Percentiles rank a stretch among this genome's conserved stretches.
Conservation (phyloP, 2,888 invertebrate genomes). For the Trachelus tabidus region DNA sequence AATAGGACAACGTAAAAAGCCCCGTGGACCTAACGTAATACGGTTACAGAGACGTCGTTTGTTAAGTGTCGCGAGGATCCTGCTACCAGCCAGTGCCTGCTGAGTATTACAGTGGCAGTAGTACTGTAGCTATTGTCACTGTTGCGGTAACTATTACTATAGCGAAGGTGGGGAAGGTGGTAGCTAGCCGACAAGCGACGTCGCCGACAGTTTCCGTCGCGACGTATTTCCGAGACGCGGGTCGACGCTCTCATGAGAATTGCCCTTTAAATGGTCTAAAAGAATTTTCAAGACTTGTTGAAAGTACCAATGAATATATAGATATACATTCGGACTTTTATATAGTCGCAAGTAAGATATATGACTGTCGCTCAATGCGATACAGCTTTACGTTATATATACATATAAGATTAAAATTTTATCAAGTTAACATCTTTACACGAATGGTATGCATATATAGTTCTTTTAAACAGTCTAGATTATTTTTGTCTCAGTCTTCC, state of each 20-base stretch:
- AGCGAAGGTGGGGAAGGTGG: background rate
- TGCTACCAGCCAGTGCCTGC: constrained; percentile 7
- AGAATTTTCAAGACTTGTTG: background rate
- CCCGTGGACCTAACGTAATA: constrained; percentile 4
- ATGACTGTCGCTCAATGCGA: background rate
- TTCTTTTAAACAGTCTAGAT: too few relatives aligned
- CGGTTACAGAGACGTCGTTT: constrained; percentile 33
- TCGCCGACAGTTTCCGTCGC: constrained; percentile 51
- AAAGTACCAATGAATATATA: background rate
- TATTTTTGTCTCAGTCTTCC: too few relatives aligned
- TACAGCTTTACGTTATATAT: background rate
- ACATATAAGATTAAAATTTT: background rate
- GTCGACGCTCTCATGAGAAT: background rate
- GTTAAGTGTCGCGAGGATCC: constrained; percentile 49
- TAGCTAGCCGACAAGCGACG: constrained; percentile 8
- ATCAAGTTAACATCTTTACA: background rate
- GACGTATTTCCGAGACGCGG: constrained; percentile 50
- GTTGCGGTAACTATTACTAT: background rate
- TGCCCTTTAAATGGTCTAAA: background rate
- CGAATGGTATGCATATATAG: too few relatives aligned
- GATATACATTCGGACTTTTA: background rate
- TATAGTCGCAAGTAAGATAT: background rate
- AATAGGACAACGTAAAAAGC: background rate
- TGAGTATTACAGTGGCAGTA: background rate
- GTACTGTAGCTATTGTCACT: background rate